phyloP scores from a whole-genome alignment of 2,888 invertebrate species.

The Iselma pallidipennis region DNA sequence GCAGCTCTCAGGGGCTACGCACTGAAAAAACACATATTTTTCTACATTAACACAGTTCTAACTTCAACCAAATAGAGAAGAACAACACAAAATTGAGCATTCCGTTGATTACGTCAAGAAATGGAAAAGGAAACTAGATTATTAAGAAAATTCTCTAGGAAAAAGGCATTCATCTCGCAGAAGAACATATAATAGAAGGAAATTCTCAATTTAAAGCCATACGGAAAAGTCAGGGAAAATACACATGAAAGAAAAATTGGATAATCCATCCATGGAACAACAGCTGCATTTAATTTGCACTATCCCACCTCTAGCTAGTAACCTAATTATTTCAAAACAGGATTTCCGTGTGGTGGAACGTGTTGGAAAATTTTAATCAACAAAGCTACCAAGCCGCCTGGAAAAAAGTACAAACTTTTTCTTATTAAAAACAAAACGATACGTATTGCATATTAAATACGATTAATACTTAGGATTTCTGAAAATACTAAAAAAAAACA shows the following conservation, averaged over 20 bases:
- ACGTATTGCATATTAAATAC: too few species aligned
- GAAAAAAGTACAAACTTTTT: not conserved
- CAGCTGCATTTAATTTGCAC: not conserved
- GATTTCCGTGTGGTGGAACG: not conserved
- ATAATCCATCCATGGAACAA: not conserved
- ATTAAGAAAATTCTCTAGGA: too few species aligned
- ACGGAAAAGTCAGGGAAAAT: not conserved
- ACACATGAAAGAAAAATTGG: not conserved
- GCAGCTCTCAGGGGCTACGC: slow-evolving; percentile 39
- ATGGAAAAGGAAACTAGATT: too few species aligned
- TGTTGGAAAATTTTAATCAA: not conserved
- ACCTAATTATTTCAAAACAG: not conserved
- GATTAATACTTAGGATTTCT: too few species aligned
- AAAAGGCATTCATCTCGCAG: too few species aligned
- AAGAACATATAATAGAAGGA: too few species aligned
- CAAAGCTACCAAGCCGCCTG: not conserved
- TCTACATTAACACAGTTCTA: too few species aligned
- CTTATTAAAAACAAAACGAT: not conserved
- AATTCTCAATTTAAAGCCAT: not conserved
- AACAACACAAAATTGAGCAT: not conserved
- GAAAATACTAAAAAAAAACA: too few species aligned
- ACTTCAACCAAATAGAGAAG: slow-evolving; percentile 13
- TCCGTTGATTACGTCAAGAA: too few species aligned
- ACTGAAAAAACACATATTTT: too few species aligned
- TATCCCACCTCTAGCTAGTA: not conserved